These are phyloP conservation scores for Andrena camellia DNA, from an alignment of 2,888 invertebrate species.

Conservation along the genomic window DNA sequence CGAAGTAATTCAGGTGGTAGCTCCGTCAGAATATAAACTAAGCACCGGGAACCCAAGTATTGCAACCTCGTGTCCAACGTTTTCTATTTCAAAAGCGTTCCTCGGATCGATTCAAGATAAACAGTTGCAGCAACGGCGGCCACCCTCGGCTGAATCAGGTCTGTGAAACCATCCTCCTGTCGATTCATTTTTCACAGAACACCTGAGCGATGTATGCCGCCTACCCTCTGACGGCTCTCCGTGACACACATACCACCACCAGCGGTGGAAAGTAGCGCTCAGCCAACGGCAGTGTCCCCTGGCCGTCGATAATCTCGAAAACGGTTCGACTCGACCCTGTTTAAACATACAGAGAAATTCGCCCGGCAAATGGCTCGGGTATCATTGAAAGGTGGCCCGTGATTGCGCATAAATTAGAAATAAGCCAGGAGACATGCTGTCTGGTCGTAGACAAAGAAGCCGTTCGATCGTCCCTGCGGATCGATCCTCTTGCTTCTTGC, in stretches of 20 bases:
- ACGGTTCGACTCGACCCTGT: conserved; percentile 38
- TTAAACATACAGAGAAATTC: conserved; percentile 41
- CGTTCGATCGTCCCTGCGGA: conserved; percentile 37
- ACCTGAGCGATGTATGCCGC: too few relatives aligned
- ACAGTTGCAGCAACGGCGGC: background rate
- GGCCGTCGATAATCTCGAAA: background rate
- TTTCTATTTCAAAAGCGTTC: background rate
- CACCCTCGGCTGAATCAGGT: background rate
- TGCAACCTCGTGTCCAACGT: too few relatives aligned
- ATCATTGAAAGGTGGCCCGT: conserved; percentile 12
- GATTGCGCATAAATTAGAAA: conserved; percentile 41
- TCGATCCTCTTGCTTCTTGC: background rate
- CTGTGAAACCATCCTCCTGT: background rate
- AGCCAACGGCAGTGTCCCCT: background rate
- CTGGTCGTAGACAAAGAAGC: conserved; percentile 15
- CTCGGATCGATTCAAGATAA: conserved; percentile 1
- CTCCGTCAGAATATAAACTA: background rate
- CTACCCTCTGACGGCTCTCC: too few relatives aligned
- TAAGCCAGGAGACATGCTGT: conserved; percentile 40
- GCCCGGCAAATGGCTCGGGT: background rate
- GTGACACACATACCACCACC: conserved; percentile 30
- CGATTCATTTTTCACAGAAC: background rate
- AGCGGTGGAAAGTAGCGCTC: background rate
- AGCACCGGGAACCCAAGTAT: too few relatives aligned
- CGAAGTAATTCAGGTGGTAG: background rate